Conservation (phyloP, 2,888 invertebrate species). For the Trachelus iudaicus region DNA sequence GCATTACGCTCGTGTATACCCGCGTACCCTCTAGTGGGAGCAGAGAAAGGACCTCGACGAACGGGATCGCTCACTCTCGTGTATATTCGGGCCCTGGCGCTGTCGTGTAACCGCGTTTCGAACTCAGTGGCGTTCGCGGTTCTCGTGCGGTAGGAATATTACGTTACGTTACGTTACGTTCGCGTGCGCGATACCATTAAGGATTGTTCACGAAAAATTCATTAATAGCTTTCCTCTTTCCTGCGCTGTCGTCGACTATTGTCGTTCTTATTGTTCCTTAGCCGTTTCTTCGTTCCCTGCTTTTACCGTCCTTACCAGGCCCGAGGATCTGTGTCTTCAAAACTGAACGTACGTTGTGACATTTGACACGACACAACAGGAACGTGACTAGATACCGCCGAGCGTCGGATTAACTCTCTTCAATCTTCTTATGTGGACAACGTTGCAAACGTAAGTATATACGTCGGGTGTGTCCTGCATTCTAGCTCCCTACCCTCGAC, state of each 20-base stretch:
- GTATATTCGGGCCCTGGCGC: background rate
- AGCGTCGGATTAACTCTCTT: background rate
- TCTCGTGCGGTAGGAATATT: background rate
- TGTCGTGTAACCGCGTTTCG: background rate
- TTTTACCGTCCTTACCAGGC: background rate
- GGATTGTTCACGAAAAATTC: background rate
- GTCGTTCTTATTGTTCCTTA: background rate
- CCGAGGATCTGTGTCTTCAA: background rate
- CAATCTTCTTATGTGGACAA: background rate
- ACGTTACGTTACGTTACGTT: background rate
- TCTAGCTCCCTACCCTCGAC: background rate
- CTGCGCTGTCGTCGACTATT: background rate
- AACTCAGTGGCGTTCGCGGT: background rate
- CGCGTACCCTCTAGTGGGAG: background rate
- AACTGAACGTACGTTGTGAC: background rate
- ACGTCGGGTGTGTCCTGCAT: background rate
- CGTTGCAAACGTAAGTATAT: background rate
- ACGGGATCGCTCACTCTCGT: background rate
- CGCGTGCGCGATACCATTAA: background rate
- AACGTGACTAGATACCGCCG: background rate
- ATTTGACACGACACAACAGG: background rate
- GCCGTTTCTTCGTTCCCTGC: background rate
- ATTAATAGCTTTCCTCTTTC: background rate
- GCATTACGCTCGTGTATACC: background rate
- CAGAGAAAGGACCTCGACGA: background rate